Base-by-base conservation (phyloP, 2,113 vertebrate genomes). In the Ceyx melanurus region DNA sequence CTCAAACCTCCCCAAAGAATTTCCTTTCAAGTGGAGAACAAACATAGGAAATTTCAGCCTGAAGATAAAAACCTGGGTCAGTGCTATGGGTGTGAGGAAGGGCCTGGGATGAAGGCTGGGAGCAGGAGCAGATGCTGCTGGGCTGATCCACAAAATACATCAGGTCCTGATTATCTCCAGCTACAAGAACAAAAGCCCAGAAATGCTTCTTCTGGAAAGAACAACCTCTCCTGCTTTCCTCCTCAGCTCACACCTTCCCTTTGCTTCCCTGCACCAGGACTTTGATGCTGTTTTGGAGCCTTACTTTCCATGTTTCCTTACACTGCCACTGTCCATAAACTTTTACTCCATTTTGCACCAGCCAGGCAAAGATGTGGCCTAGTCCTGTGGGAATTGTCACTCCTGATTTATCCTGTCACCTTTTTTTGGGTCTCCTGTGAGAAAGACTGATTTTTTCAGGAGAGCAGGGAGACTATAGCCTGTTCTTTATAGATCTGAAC, bases 1-100 rank as follows among this genome's bases (percentile, higher is more conserved):
- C 86, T 89, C 65, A 50, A 78, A 75, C 50, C 73, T 89, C 82
- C 86, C 77, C 51, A 33, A 86, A 82, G 77, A 75, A 86, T 92
- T 94, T 78, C 72, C 93, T 94, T 79, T 89, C 67, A 89, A 83
- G 73, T 60, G 23, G 51, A 89, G 82, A 94, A 79, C 82, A 86
- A 92, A 82, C 73, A 60, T 54, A 54, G 77, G 67, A 86, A 74
- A 94, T 82, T 86, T 89, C 73, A 82, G 86, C 86, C 72, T 33
- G 31, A 48, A 92, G 73, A 89, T 75, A 61, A 83, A 94, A 86
- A 94, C 58, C 12, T 71, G 77, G 57, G 77, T 61, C 26, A 37
- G 76, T 12, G 65, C 48, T 51, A 19, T 0, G 8, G 1, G 23
- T 25, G 43, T 74, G 67, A 83, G 73, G 67, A 86, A 86, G 82